Base-by-base conservation (phyloP, 2,113 vertebrate genomes). In the Pogona vitticeps region DNA sequence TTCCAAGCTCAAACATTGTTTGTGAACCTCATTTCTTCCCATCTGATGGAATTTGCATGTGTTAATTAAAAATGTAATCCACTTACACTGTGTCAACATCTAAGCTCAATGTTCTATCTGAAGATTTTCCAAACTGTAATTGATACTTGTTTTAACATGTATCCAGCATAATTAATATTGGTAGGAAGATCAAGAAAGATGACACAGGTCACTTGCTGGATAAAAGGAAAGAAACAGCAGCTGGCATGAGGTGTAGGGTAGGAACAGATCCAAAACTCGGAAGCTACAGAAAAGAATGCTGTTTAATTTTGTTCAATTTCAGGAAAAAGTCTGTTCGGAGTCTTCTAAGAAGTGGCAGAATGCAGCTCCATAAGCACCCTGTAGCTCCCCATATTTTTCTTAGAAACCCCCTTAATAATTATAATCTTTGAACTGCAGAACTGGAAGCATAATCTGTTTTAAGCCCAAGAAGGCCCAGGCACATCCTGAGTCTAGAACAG, bases 21-120 rank as follows among this genome's bases (percentile, higher is more conserved):
- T 72, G 28, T 80, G 52, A 86, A 81, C 42, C 61, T 36, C 77
- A 84, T 46, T 84, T 80, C 56, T 80, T 46, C 15, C 28, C 17
- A 72, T 61, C 38, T 42, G 52, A 72, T 33, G 40, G 72, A 80
- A 86, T 80, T 56, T 85, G 73, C 42, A 85, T 77, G 75, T 59
- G 38, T 75, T 52, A 86, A 73, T 86, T 86, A 86, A 38, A 86
- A 65, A 75, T 73, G 59, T 28, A 80, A 86, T 86, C 36, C 40
- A 75, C 58, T 75, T 63, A 75, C n/a, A 81, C 38, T 81, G 31
- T 75, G 38, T 81, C 42, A 75, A 81, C 70, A 75, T 52, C 36
- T 33, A 59, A 84, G 58, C 52, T 73, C 70, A 81, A 65, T 65
- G 73, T 81, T 81, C 8, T 52, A 26, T 72, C 58, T 36, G 77